phyloP scores from a whole-genome alignment of 2,888 invertebrate species.

The Amblyjoppa fuscipennis region DNA sequence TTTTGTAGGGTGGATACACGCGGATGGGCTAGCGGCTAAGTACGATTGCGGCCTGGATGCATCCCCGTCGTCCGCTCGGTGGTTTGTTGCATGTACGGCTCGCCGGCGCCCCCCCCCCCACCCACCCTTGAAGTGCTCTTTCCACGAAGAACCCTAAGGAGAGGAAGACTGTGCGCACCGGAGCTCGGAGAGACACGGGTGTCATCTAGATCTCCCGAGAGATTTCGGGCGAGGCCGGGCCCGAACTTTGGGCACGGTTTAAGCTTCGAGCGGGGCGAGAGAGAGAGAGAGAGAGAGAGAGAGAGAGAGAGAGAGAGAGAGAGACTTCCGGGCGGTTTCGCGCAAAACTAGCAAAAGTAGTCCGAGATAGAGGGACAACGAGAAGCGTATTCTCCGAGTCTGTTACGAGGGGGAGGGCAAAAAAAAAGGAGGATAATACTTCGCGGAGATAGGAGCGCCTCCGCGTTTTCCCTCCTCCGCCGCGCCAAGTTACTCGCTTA shows the following conservation, averaged over 20 bases:
- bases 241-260: conserved; percentile 57
- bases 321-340: not conserved
- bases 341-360: conserved; percentile 3
- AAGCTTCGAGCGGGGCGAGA: conserved; percentile 17
- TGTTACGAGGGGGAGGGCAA: not conserved
- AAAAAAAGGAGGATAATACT: conserved; percentile 72
- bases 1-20: conserved; percentile 21
- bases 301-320: not conserved
- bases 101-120: too few relatives aligned
- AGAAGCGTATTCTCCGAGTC: conserved; percentile 36
- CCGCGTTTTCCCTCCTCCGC: not conserved
- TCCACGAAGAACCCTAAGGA: conserved; percentile 43
- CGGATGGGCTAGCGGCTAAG: not conserved
- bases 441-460: conserved; percentile 70
- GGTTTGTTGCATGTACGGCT: conserved; percentile 36
- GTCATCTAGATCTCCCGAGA: conserved; percentile 75
- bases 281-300: not conserved
- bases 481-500: conserved; percentile 19
- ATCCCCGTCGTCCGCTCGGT: conserved; percentile 9
- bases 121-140: too few relatives aligned
- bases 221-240: conserved; percentile 71
- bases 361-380: conserved; percentile 12
- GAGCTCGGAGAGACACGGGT: conserved; percentile 49
- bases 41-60: conserved; percentile 37
- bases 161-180: conserved; percentile 22